Evolutionary conservation across 2,113 vertebrate genomes (phyloP).

Genomic region (Stomatorhinus ivindoensis): DNA sequence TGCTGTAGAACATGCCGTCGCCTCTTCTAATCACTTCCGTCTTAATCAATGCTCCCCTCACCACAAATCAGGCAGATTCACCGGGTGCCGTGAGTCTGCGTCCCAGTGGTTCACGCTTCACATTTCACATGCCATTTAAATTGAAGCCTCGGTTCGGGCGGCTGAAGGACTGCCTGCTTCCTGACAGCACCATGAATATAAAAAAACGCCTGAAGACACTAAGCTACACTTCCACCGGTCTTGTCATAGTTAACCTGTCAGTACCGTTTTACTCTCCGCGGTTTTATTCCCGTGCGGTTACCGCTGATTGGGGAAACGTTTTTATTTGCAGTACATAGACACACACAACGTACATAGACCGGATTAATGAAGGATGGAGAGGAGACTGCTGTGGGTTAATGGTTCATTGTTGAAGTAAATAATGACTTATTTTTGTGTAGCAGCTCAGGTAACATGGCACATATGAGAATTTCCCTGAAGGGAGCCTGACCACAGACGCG

Average conservation of each 20-base stretch:
- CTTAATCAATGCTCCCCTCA: conserved; percentile 50
- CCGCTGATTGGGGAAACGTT: not conserved
- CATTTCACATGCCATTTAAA: conserved; percentile 15
- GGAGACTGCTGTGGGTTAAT: not conserved
- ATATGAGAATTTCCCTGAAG: not conserved
- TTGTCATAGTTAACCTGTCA: conserved; percentile 48
- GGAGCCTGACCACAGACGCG: conserved; percentile 38
- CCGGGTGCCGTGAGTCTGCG: conserved; percentile 45
- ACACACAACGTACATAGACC: not conserved
- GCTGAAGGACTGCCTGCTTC: conserved; percentile 43
- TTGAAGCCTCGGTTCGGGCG: conserved; percentile 55
- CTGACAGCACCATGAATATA: conserved; percentile 41
- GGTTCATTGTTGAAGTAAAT: conserved; percentile 45
- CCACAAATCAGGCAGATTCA: conserved; percentile 13
- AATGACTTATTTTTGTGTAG: conserved; percentile 25
- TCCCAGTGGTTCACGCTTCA: not conserved
- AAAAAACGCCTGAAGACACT: conserved; percentile 59
- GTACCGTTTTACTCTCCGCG: conserved; percentile 6
- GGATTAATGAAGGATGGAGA: conserved; percentile 34
- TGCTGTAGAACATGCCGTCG: conserved; percentile 42
- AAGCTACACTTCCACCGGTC: conserved; percentile 54
- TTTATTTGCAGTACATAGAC: not conserved
- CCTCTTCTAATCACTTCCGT: conserved; percentile 51
- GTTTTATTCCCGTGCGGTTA: not conserved
- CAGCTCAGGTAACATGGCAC: not conserved